These are phyloP conservation scores for Drosophila kepulauana DNA, from an alignment of 1,140 invertebrate genomes.

Conservation along the genomic window DNA sequence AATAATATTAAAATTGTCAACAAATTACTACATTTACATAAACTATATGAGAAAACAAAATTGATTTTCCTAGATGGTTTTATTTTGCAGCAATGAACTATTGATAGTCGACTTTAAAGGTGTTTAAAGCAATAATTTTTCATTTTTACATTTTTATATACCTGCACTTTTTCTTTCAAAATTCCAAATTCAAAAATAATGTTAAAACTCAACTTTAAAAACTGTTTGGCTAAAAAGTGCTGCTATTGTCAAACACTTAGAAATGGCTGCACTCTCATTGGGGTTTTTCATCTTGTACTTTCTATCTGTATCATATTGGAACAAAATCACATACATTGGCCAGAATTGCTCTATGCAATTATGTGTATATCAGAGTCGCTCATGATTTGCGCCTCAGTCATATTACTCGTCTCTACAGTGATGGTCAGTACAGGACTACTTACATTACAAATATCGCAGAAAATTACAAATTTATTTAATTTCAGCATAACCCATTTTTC, in stretches of 20 bases:
- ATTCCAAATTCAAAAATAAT: no score
- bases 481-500: constrained; percentile 9
- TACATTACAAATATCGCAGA: background rate
- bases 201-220: no score
- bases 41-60: background rate
- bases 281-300: no score
- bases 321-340: no score
- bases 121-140: background rate
- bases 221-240: no score
- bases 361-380: constrained; percentile 20
- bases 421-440: constrained; percentile 13
- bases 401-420: constrained; percentile 15
- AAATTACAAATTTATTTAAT: background rate
- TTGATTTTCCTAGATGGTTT: background rate
- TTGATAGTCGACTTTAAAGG: background rate
- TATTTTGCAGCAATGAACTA: background rate
- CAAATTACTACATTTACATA: constrained; percentile 3
- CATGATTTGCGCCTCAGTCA: background rate
- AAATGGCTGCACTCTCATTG: no score
- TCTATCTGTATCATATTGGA: no score
- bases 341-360: no score
- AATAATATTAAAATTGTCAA: background rate
- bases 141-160: no score
- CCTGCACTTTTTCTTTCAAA: no score
- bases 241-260: no score